Percentiles rank a stretch among this genome's conserved stretches.
phyloP scores from a whole-genome alignment of 2,113 vertebrate species.

The Crocuta crocuta region DNA sequence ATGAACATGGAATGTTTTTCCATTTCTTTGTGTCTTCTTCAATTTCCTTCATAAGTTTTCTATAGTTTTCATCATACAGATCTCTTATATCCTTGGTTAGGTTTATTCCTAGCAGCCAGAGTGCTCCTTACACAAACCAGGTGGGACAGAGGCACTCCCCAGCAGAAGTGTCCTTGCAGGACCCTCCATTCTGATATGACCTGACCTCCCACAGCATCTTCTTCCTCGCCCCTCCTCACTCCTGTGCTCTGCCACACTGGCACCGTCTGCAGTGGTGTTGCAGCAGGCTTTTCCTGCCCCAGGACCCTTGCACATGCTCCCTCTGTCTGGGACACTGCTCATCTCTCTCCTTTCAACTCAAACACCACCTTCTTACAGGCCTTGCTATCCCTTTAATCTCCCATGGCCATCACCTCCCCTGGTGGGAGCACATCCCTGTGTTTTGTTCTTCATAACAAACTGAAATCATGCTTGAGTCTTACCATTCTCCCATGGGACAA shows the following conservation, averaged over 20 bases:
- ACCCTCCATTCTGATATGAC: neutral
- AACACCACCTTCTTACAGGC: neutral
- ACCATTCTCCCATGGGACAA: neutral
- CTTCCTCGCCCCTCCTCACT: accelerated
- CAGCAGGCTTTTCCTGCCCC: neutral
- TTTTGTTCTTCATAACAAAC: neutral
- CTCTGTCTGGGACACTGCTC: neutral
- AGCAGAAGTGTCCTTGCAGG: too few relatives aligned
- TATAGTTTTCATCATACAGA: too few relatives aligned
- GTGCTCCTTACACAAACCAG: neutral
- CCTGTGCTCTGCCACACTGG: neutral
- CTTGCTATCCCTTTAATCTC: neutral
- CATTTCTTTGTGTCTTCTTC: too few relatives aligned
- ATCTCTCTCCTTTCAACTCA: neutral
- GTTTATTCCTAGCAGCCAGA: too few relatives aligned
- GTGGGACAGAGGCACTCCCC: neutral
- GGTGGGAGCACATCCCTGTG: neutral
- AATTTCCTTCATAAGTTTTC: too few relatives aligned
- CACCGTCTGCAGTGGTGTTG: neutral
- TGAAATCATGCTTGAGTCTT: neutral
- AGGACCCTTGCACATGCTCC: neutral
- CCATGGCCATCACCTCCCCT: neutral
- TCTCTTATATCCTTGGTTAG: too few relatives aligned
- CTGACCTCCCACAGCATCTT: neutral
- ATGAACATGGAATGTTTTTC: too few relatives aligned